Evolutionary conservation across 1,140 invertebrate species (phyloP).

Genomic region (Apis cerana): DNA sequence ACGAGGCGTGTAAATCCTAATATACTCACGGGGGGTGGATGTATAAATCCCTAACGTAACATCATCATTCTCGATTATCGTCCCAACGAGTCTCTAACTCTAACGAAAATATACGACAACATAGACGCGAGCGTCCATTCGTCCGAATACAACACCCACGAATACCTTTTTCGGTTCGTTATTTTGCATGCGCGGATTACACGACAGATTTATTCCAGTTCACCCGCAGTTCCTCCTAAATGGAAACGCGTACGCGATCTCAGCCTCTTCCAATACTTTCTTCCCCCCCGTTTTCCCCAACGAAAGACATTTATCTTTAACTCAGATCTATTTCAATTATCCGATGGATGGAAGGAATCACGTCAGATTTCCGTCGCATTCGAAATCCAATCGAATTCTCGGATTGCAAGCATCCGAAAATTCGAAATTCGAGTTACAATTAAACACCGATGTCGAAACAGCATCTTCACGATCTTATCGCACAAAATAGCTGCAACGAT

Average conservation of each 20-base stretch:
- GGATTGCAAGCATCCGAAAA: no score
- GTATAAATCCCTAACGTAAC: neutral
- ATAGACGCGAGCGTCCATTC: neutral
- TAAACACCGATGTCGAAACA: no score
- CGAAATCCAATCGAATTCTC: no score
- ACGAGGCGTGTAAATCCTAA: no score
- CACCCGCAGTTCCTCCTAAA: neutral
- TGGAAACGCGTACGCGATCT: neutral
- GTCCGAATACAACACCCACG: neutral
- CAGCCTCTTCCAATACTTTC: neutral
- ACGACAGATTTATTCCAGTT: slow-evolving; percentile 16
- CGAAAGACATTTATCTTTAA: no score
- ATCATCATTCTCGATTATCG: neutral
- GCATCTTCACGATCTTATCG: no score
- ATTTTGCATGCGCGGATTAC: neutral
- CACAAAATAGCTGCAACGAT: no score
- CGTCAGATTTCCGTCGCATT: no score
- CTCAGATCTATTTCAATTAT: no score
- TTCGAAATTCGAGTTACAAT: no score
- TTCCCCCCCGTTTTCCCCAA: neutral
- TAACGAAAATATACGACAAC: neutral
- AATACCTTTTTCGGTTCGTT: neutral
- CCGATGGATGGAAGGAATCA: no score
- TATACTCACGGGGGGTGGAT: no score
- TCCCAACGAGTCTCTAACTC: neutral